Base-by-base conservation (phyloP, 1,140 invertebrate genomes). In the Littorina saxatilis region DNA sequence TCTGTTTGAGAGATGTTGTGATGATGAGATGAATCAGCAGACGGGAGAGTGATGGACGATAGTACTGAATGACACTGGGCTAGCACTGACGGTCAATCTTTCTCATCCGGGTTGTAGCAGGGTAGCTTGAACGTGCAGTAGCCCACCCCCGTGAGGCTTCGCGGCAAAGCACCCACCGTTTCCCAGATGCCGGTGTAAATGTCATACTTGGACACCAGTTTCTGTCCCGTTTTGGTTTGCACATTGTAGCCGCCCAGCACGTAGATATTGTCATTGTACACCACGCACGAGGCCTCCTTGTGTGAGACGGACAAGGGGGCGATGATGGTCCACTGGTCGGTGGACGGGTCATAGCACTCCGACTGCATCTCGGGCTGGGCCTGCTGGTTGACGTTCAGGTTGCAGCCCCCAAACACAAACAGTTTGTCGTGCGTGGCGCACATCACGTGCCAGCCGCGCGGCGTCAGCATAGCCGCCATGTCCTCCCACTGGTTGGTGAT, bases 341-440 rank as follows among this genome's bases (percentile, higher is more conserved):
- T 92, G 23, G 87, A 88, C 0, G 94, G 94, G 88, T 96, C 94
- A 86, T 96, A 96, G 78, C 94, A 94, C 89, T 96, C 95, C 78
- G 95, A 95, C 95, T 93, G 96, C 95, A 93, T 94, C 82, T 89
- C 93, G 79, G 95, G 94, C 80, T 96, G 92, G 37, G 94, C 95
- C 83, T 96, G 95, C 90, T 96, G 95, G 86, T 96, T 96, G 77
- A 90, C 90, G 84, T 93, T 92, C 37, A 93, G 85, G 82, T 91
- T 92, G 82, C 96, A 96, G 3, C 94, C 94, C 35, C 96, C 96
- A 80, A 96, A 95, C 27, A 96, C 95, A 90, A 95, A 96, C 2
- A 96, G 91, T 88, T 95, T 94, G 89, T 96, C 95, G 83, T 95
- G 94, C 0, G 89, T 87, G n/a, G 88, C 86, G 83, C 91, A 92